Base-by-base conservation (phyloP, 2,113 vertebrate species). In the Phyllostomus hastatus region DNA sequence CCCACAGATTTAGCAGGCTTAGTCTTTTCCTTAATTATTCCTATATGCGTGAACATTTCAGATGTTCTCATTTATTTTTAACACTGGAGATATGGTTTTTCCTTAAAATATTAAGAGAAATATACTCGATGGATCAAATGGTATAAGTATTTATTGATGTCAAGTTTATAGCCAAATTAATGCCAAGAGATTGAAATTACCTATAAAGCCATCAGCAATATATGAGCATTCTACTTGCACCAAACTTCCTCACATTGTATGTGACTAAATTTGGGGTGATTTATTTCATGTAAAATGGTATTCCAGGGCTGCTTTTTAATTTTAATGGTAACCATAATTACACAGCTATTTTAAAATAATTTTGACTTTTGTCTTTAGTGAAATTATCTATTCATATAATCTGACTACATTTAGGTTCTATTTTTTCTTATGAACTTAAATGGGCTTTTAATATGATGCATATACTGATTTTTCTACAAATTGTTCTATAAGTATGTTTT, bases 271-370 rank as follows among this genome's bases (percentile, higher is more conserved):
- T 22, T 78, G 57, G 3, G 26, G 22, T 14, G 31, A 7, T 78
- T 94, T 80, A 59, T 95, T 88, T 72, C 52, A 82, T 26, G n/a
- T 41, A 73, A 96, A 86, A 89, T 72, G 28, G 31, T 7, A 64
- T 66, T 78, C 78, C 7, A 7, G 28, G 52, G 35, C 79, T 78
- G 33, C 8, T 24, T 85, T 90, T 67, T 89, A 70, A 76, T 94
- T 73, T 79, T 90, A 94, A 67, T 69, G 7, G 69, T 48, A 26
- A 80, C 10, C n/a, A 69, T 61, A 87, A 67, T 86, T 95, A 81
- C 54, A 73, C 35, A 73, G 7, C 35, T 3, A 76, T 26, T 90
- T 78, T 38, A 78, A 96, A 70, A 38, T 64, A 66, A 75, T 69
- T 88, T 52, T 88, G 16, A 35, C 35, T 92, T 95, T 78, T 22